A percentile compares a stretch with the other conserved stretches of the same genome.
These are phyloP conservation scores for Bujurquina vittata DNA, from an alignment of 2,113 vertebrate species.

Conservation along the genomic window DNA sequence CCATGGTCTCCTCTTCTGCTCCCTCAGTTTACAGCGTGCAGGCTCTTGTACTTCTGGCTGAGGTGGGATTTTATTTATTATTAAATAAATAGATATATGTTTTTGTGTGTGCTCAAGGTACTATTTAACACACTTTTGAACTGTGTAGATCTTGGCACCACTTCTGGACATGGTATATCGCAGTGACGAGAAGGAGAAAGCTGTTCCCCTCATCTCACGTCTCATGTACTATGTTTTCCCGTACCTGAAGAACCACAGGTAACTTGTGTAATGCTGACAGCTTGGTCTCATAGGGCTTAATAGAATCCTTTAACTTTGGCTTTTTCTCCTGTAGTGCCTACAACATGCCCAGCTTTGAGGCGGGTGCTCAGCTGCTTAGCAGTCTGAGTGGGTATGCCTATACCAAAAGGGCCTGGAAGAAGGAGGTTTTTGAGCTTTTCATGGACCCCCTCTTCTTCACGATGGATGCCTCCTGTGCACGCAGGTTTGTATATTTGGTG, in stretches of 20 bases:
- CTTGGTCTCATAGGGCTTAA: not conserved
- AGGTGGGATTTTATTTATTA: constrained; percentile 77
- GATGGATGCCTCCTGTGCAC: constrained; percentile 89
- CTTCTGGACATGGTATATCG: constrained; percentile 97
- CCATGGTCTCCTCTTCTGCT: constrained; percentile 94
- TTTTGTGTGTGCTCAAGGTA: not conserved
- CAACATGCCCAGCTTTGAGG: constrained; percentile 94
- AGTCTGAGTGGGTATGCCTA: constrained; percentile 97
- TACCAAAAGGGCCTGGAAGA: constrained; percentile 95
- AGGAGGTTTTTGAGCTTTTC: constrained; percentile 93
- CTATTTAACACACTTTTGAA: not conserved
- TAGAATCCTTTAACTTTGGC: not conserved
- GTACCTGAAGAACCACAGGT: constrained; percentile 97
- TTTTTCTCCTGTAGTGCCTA: constrained; percentile 82
- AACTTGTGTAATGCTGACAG: not conserved
- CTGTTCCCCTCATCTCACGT: constrained; percentile 92
- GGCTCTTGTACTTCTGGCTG: constrained; percentile 92
- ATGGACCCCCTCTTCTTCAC: constrained; percentile 97
- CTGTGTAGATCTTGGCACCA: constrained; percentile 87
- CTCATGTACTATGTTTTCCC: constrained; percentile 96
- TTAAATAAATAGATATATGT: not conserved
- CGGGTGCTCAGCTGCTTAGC: constrained; percentile 90
- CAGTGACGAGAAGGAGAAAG: constrained; percentile 97
- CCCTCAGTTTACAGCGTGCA: constrained; percentile 96
- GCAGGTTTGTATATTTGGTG: constrained; percentile 79